Conservation (phyloP, 2,113 vertebrate genomes). For the Ictalurus furcatus region DNA sequence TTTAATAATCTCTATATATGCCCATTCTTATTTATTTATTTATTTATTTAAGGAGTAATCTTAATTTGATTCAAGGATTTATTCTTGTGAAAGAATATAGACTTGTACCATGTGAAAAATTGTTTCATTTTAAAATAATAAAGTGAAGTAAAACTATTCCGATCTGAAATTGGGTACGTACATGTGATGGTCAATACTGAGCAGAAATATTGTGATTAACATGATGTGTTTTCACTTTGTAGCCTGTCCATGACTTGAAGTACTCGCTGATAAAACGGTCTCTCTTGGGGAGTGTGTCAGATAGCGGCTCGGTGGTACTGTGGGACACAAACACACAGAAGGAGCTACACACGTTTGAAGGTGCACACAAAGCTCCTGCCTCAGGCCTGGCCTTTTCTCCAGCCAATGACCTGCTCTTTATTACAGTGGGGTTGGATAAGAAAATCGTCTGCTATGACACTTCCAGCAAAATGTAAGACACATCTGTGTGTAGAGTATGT, state of each 20-base stretch:
- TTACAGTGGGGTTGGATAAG: constrained; percentile 94
- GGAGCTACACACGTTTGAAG: constrained; percentile 83
- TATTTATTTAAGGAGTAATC: not conserved
- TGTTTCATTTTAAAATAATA: not conserved
- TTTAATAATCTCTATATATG: not conserved
- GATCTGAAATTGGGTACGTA: not conserved
- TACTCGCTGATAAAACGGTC: constrained; percentile 89
- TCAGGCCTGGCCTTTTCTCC: constrained; percentile 93
- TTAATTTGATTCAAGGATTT: not conserved
- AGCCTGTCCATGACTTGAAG: constrained; percentile 90
- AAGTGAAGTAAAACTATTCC: not conserved
- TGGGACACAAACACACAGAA: constrained; percentile 94
- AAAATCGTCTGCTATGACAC: constrained; percentile 95
- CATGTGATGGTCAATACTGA: not conserved
- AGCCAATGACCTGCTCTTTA: constrained; percentile 88
- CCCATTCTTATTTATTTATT: not conserved
- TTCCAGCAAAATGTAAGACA: constrained; percentile 89
- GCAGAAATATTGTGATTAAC: not conserved
- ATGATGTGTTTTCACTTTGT: constrained; percentile 45
- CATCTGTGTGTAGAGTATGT: not conserved
- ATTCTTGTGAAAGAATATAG: not conserved
- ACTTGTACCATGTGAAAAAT: not conserved
- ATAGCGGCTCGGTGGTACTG: constrained; percentile 87
- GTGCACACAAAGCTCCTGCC: constrained; percentile 89
- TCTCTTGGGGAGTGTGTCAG: constrained; percentile 88